A percentile compares a stretch with the other conserved stretches of the same genome.
Conservation (phyloP, 2,113 vertebrate genomes). For the Pongo abelii region DNA sequence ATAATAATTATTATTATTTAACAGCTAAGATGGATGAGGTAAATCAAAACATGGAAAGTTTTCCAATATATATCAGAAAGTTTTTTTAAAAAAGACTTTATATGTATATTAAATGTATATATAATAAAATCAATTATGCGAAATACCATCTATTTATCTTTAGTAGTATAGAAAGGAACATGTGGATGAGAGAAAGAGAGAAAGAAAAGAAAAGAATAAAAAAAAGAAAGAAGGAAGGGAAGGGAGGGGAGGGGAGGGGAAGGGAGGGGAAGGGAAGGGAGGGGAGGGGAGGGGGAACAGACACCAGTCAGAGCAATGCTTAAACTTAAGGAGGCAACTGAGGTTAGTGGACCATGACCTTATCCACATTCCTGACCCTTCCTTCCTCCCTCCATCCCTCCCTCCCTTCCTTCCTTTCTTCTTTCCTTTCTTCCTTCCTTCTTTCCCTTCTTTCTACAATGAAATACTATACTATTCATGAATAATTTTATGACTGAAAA, state of each 20-base stretch:
- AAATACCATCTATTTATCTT: not conserved
- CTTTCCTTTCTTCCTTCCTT: not conserved
- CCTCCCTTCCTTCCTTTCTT: no score
- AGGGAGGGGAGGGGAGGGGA: no score
- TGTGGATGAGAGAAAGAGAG: not conserved
- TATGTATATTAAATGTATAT: not conserved
- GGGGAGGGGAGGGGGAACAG: accelerated
- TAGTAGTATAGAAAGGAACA: not conserved
- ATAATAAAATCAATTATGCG: not conserved
- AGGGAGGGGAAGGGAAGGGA: no score
- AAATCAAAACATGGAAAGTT: not conserved
- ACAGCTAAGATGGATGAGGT: not conserved
- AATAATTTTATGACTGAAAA: not conserved
- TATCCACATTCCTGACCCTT: not conserved
- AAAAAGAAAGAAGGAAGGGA: no score
- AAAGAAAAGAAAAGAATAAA: no score
- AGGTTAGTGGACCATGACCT: not conserved
- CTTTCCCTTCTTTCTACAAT: not conserved
- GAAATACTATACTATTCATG: not conserved
- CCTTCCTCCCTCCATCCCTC: accelerated
- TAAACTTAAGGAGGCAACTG: not conserved
- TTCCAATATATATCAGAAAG: not conserved
- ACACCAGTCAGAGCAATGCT: not conserved
- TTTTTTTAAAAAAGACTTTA: not conserved
- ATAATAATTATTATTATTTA: not conserved